A percentile compares a stretch with the other conserved stretches of the same genome.
Conservation (phyloP, 2,888 invertebrate species). For the Lymantria monacha region DNA sequence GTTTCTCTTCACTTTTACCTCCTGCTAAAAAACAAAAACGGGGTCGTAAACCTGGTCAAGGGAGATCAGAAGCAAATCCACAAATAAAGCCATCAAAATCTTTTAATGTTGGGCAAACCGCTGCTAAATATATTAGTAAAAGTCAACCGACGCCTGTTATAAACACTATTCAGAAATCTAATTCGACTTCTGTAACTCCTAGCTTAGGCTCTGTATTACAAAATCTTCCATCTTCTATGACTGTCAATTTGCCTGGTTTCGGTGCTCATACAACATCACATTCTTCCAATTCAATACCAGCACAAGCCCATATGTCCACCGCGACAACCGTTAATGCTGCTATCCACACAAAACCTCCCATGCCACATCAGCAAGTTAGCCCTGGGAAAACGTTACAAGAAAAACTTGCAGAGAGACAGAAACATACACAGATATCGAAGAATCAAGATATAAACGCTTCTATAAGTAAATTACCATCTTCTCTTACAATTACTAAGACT, state of each 20-base stretch:
- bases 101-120: constrained; percentile 15
- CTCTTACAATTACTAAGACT: constrained; percentile 77
- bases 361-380: constrained; percentile 72
- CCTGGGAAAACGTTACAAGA: constrained; percentile 86
- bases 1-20: constrained; percentile 55
- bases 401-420: constrained; percentile 85
- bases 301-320: constrained; percentile 61
- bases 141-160: constrained; percentile 43
- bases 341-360: constrained; percentile 60
- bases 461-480: constrained; percentile 74
- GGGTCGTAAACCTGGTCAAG: constrained; percentile 49
- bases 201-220: constrained; percentile 70
- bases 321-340: constrained; percentile 50
- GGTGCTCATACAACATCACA: constrained; percentile 32
- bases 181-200: constrained; percentile 47
- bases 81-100: constrained; percentile 46
- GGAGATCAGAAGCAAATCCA: constrained; percentile 24
- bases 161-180: constrained; percentile 41
- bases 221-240: constrained; percentile 62
- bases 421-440: constrained; percentile 60
- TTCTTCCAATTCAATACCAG: constrained; percentile 39
- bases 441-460: constrained; percentile 61
- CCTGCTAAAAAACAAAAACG: constrained; percentile 69
- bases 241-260: constrained; percentile 52
- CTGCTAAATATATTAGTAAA: constrained; percentile 13